A percentile compares a stretch with the other conserved stretches of the same genome.
Conservation (phyloP, 2,888 invertebrate genomes). For the Polia nebulosa region DNA sequence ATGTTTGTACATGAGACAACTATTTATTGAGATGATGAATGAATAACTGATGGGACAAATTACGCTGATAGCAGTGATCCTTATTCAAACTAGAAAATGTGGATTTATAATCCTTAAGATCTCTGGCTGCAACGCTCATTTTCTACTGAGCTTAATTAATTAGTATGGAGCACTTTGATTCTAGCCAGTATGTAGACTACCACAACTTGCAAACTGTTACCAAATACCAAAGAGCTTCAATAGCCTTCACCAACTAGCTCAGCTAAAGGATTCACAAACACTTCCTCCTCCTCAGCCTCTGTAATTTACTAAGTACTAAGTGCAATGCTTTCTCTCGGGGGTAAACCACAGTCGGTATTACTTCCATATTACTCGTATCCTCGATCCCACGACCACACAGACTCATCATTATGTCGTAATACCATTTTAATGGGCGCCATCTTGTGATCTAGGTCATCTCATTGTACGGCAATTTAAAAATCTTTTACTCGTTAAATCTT, state of each 20-base stretch:
- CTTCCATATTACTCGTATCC: constrained; percentile 43
- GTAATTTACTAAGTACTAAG: constrained; percentile 35
- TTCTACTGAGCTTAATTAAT: not conserved
- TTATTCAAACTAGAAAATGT: no score
- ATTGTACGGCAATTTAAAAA: constrained; percentile 63
- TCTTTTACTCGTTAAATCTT: constrained; percentile 59
- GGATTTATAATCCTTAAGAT: not conserved
- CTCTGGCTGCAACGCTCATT: not conserved
- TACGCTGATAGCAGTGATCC: no score
- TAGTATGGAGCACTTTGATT: not conserved
- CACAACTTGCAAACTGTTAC: not conserved
- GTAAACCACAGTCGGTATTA: constrained; percentile 51
- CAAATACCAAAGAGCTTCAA: not conserved
- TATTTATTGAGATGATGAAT: no score
- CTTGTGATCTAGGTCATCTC: constrained; percentile 65
- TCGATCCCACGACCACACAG: constrained; percentile 57
- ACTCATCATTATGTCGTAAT: constrained; percentile 69
- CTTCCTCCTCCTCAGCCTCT: constrained; percentile 8
- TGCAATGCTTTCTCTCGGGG: constrained; percentile 35
- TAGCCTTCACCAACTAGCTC: not conserved
- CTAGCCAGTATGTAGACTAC: not conserved
- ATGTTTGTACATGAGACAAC: no score
- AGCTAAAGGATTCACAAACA: constrained; percentile 22
- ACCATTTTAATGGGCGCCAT: constrained; percentile 72
- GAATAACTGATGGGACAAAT: no score